Conservation (phyloP, 1,140 invertebrate genomes). For the Calliphora vicina region DNA sequence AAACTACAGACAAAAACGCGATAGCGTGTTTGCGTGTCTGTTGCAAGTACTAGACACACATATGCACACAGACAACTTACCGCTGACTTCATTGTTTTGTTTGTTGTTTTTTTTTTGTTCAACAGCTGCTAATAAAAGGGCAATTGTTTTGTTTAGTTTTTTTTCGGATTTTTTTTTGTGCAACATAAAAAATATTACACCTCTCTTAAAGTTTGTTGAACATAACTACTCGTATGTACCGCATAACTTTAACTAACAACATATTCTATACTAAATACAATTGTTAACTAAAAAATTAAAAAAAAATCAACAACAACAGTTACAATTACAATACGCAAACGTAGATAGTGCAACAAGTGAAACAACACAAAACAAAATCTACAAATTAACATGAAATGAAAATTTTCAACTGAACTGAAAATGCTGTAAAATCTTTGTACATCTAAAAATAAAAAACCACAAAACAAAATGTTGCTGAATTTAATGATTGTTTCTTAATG, state of each 20-base stretch:
- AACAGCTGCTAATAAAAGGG: slow-evolving; percentile 29
- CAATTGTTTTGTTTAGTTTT: slow-evolving; percentile 29
- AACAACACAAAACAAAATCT: not conserved
- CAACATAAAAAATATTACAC: not conserved
- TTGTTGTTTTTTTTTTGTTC: not conserved
- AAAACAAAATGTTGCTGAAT: not conserved
- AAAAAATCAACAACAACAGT: slow-evolving; percentile 10
- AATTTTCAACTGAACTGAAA: not conserved
- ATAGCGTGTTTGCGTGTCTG: slow-evolving; percentile 32
- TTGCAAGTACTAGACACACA: not conserved
- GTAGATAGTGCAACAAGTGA: not conserved
- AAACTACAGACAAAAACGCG: slow-evolving; percentile 3
- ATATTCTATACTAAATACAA: not conserved
- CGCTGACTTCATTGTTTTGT: not conserved
- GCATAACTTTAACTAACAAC: not conserved
- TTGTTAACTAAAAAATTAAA: too few species aligned
- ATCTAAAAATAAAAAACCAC: not conserved
- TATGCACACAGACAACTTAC: not conserved
- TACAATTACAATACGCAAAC: not conserved
- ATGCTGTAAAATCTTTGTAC: not conserved
- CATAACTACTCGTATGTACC: not conserved
- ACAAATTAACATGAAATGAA: slow-evolving; percentile 7
- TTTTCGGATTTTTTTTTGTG: not conserved
- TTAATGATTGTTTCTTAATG: not conserved
- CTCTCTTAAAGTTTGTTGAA: not conserved